A percentile compares a stretch with the other conserved stretches of the same genome.
Evolutionary conservation across 2,888 invertebrate genomes (phyloP).

Genomic region (Xestia c-nigrum): DNA sequence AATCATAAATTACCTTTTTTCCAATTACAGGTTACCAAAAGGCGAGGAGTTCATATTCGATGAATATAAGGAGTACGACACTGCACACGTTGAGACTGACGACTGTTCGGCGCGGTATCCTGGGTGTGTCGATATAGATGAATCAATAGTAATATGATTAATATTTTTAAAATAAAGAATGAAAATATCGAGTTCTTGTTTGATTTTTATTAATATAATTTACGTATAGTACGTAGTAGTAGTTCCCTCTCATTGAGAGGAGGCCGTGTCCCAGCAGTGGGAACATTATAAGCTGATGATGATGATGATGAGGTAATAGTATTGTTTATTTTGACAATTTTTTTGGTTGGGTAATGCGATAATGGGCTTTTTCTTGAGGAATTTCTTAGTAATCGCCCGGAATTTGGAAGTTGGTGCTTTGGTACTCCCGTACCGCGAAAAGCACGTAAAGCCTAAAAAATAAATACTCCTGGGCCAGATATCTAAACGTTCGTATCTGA

Average conservation of each 20-base stretch:
- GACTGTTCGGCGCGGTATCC: conserved; percentile 86
- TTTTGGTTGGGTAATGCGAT: background rate
- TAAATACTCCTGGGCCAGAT: background rate
- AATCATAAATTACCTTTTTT: background rate
- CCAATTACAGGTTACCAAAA: conserved; percentile 85
- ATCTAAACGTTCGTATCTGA: background rate
- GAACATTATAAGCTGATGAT: no score
- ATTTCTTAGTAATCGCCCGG: background rate
- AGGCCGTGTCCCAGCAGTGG: no score
- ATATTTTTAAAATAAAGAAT: background rate
- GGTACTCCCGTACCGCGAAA: background rate
- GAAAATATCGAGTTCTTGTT: background rate
- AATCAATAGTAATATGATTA: conserved; percentile 28
- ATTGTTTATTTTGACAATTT: background rate
- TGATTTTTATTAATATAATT: background rate
- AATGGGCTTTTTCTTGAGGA: background rate
- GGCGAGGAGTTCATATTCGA: conserved; percentile 80
- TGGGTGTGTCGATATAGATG: conserved; percentile 78
- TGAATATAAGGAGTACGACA: conserved; percentile 87
- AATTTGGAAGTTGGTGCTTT: background rate
- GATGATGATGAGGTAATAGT: no score
- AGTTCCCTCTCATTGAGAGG: no score
- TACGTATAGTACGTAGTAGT: no score
- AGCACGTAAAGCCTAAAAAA: no score
- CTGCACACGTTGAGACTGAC: conserved; percentile 79